Percentiles rank a stretch among this genome's conserved stretches.
Evolutionary conservation across 2,113 vertebrate species (phyloP).

Genomic region (Chroicocephalus ridibundus): DNA sequence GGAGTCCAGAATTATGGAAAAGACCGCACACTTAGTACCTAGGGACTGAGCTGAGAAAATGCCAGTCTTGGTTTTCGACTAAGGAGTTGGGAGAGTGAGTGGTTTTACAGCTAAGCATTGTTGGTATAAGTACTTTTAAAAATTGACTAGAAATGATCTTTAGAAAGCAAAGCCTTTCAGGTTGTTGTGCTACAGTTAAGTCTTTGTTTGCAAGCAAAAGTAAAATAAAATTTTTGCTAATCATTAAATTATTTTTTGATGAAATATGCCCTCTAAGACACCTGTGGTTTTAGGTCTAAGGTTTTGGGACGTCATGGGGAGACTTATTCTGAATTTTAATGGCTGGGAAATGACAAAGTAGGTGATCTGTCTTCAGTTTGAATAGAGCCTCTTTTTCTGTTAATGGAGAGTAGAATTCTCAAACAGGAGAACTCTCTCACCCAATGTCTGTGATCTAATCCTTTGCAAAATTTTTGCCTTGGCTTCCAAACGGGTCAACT

Average conservation of each 20-base stretch:
- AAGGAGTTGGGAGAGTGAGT: background rate
- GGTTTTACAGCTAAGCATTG: background rate
- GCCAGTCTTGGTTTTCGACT: background rate
- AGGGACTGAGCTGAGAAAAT: background rate
- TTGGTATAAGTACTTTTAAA: background rate
- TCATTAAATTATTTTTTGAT: background rate
- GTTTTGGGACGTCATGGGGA: background rate
- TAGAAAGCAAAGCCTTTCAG: background rate
- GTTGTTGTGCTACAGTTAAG: background rate
- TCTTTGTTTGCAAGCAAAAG: slow-evolving; percentile 23
- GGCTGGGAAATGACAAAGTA: background rate
- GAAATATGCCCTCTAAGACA: background rate
- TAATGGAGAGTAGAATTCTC: background rate
- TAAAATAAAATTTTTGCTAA: slow-evolving; percentile 51
- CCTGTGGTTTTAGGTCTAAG: background rate
- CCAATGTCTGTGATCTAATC: background rate
- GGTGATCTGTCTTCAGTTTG: background rate
- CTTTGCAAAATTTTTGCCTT: background rate
- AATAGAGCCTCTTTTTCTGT: background rate
- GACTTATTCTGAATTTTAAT: background rate
- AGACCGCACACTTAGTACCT: background rate
- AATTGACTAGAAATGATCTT: background rate
- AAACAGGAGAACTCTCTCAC: background rate
- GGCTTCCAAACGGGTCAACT: background rate
- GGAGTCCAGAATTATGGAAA: background rate